A percentile compares a stretch with the other conserved stretches of the same genome.
These are phyloP conservation scores for Heliconius melpomene DNA, from an alignment of 1,140 invertebrate species.

Conservation along the genomic window DNA sequence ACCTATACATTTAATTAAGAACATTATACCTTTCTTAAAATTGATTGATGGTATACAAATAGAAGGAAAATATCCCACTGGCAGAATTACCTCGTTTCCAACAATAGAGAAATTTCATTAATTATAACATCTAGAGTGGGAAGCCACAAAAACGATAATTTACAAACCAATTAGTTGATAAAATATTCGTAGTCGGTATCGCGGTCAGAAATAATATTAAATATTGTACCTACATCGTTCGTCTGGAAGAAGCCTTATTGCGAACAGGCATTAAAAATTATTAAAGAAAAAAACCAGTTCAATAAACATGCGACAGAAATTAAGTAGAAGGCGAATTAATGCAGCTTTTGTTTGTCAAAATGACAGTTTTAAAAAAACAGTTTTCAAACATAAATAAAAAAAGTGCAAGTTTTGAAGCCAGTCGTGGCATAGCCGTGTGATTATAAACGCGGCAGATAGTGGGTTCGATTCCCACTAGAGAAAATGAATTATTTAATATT, in stretches of 20 bases:
- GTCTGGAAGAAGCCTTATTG: neutral
- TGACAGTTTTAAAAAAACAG: no score
- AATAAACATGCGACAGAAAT: no score
- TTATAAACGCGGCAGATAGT: no score
- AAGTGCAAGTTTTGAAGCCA: no score
- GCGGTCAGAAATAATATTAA: conserved; percentile 21
- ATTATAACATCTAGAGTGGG: conserved; percentile 15
- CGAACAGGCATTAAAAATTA: neutral
- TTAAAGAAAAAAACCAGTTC: neutral
- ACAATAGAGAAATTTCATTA: conserved; percentile 20
- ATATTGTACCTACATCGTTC: neutral
- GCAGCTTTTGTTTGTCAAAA: no score
- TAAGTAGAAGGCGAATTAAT: no score
- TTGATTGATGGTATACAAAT: neutral
- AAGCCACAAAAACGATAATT: conserved; percentile 32
- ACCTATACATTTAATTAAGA: no score
- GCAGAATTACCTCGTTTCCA: neutral
- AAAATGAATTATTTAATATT: no score
- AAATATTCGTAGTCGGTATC: conserved; percentile 25
- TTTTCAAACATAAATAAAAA: no score
- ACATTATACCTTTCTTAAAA: neutral
- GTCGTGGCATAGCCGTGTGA: no score
- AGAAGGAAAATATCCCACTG: neutral
- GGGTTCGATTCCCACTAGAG: no score
- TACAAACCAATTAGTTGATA: conserved; percentile 31